These are phyloP conservation scores for Rhombomys opimus DNA, from an alignment of 2,113 vertebrate genomes.

Conservation along the genomic window DNA sequence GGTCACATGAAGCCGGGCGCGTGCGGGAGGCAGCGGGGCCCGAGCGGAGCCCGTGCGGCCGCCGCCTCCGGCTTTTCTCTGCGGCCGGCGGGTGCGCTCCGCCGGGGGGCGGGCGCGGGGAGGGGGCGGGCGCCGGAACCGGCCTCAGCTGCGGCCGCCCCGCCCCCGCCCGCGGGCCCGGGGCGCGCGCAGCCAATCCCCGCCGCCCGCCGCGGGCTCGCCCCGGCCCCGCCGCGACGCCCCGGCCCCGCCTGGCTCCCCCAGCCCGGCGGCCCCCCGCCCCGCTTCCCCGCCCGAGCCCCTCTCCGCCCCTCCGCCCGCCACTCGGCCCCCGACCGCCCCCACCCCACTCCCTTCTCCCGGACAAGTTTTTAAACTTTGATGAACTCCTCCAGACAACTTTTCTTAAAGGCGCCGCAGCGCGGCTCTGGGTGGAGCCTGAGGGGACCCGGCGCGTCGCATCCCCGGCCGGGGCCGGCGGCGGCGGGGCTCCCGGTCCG, in stretches of 20 bases:
- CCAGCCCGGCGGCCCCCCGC: not conserved
- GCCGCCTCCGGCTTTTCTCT: slow-evolving; percentile 75
- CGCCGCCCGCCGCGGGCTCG: slow-evolving; percentile 61
- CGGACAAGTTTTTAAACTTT: slow-evolving; percentile 85
- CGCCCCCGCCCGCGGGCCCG: slow-evolving; percentile 72
- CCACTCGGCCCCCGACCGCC: not conserved
- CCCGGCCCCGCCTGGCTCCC: not conserved
- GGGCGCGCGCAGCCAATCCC: slow-evolving; percentile 84
- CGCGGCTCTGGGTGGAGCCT: not conserved
- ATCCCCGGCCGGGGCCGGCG: not conserved
- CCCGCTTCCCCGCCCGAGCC: not conserved
- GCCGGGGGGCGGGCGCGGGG: slow-evolving; percentile 67
- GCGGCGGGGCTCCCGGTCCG: not conserved
- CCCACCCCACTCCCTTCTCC: slow-evolving; percentile 29
- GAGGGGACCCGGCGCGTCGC: not conserved
- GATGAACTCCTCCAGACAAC: slow-evolving; percentile 82
- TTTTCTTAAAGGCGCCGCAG: slow-evolving; percentile 86
- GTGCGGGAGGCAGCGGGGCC: slow-evolving; percentile 44
- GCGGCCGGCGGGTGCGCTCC: slow-evolving; percentile 72
- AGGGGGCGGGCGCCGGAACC: slow-evolving; percentile 75
- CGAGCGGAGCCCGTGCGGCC: slow-evolving; percentile 42
- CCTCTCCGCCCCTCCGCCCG: not conserved
- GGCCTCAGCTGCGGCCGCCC: slow-evolving; percentile 77
- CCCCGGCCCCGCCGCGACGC: not conserved
- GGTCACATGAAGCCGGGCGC: slow-evolving; percentile 69